Base-by-base conservation (phyloP, 2,797 vertebrate species). In the Austrolebias charrua region DNA sequence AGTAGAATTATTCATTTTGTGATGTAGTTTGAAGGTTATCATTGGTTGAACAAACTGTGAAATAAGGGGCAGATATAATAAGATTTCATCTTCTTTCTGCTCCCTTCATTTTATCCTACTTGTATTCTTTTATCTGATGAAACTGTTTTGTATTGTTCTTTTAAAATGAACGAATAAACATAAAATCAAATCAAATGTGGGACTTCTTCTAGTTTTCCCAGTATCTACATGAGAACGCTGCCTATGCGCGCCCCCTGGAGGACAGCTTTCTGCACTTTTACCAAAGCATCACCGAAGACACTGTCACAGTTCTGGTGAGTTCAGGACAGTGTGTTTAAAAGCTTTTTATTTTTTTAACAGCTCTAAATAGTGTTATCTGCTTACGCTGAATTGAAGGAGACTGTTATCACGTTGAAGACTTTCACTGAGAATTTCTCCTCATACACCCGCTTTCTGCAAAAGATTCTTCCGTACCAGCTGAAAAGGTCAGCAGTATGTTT, bases 381-480 rank as follows among this genome's bases (percentile, higher is more conserved):
- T 33, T 33, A 0, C 59, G 19, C 84, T 86, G 58, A 62, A 72
- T 68, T 86, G 58, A 73, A 99, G 98, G 98, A 99, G 88, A 99
- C 98, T 20, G 90, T 95, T 77, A 93, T 93, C 80, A 95, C 95
- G 82, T 92, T 99, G 88, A 95, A 95, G 89, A 78, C 79, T 62
- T 98, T 99, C 65, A 94, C 96, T 65, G 93, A 94, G 65, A 86
- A 95, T 72, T 94, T 99, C 87, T 91, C 92, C 33, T 93, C 93
- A 28, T 99, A 99, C 75, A 89, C 94, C 46, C 71, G 87, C 78
- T 99, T 97, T 79, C 94, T 98, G 87, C 94, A 94, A 84, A 99
- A 98, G 92, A 96, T 99, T 86, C 95, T 99, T 82, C 97, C 97
- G 6, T 99, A 99, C 76, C 98, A 99, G 76, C 92, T 98, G 58